Percentiles rank a stretch among this genome's conserved stretches.
phyloP scores from a whole-genome alignment of 2,113 vertebrate genomes.

The Ancistrus triradiatus region DNA sequence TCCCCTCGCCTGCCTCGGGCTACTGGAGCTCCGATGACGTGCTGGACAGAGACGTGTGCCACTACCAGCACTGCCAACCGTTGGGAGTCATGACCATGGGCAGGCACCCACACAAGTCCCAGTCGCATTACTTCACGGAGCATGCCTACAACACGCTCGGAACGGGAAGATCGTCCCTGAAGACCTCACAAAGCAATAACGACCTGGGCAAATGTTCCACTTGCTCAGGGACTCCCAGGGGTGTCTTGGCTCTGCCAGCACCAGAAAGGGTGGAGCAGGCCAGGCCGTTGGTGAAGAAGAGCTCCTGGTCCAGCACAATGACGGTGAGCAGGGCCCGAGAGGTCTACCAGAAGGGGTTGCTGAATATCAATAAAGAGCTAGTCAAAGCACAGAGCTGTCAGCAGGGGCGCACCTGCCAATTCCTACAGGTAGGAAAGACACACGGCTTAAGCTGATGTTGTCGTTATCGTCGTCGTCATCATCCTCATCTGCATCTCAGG shows the following conservation, averaged over 20 bases:
- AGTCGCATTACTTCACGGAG: slow-evolving; percentile 87
- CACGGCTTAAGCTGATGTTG: not conserved
- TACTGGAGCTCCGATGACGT: slow-evolving; percentile 96
- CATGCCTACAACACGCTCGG: slow-evolving; percentile 91
- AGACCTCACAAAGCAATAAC: slow-evolving; percentile 90
- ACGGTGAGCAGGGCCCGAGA: slow-evolving; percentile 93
- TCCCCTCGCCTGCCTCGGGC: slow-evolving; percentile 84
- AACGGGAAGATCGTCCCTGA: slow-evolving; percentile 78
- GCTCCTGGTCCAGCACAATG: slow-evolving; percentile 93
- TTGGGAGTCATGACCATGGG: slow-evolving; percentile 92
- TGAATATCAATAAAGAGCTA: slow-evolving; percentile 91
- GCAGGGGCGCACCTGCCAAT: slow-evolving; percentile 92
- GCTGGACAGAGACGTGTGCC: slow-evolving; percentile 74
- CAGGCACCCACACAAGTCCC: slow-evolving; percentile 79
- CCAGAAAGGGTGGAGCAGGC: slow-evolving; percentile 41
- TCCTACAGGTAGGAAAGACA: slow-evolving; percentile 85
- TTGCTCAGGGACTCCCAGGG: slow-evolving; percentile 64
- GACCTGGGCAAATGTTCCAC: slow-evolving; percentile 70
- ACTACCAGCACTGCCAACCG: slow-evolving; percentile 71
- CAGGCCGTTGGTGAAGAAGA: slow-evolving; percentile 85
- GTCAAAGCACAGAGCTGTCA: slow-evolving; percentile 90
- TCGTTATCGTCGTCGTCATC: not conserved
- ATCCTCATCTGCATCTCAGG: slow-evolving; percentile 30
- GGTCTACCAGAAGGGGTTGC: slow-evolving; percentile 91
- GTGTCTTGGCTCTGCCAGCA: slow-evolving; percentile 34